Conservation (phyloP, 2,797 vertebrate species). For the Threskiornis aethiopicus region DNA sequence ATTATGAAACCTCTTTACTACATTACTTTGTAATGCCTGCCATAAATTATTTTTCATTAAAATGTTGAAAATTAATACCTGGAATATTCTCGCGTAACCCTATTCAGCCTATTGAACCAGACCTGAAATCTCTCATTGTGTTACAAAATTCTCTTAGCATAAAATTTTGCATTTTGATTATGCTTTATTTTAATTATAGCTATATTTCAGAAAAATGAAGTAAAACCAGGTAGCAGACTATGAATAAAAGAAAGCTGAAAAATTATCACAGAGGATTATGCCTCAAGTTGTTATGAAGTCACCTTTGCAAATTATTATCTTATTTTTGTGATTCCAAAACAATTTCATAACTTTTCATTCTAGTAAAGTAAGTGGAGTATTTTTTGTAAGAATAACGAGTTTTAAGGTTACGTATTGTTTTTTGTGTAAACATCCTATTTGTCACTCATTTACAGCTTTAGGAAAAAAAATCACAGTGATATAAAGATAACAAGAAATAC, state of each 20-base stretch:
- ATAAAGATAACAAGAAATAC: background rate
- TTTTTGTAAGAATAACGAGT: background rate
- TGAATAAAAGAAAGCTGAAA: background rate
- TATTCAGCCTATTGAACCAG: background rate
- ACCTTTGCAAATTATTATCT: background rate
- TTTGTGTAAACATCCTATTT: background rate
- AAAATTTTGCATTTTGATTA: background rate
- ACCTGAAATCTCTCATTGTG: background rate
- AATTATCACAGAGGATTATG: background rate
- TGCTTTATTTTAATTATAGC: background rate
- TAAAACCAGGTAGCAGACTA: background rate
- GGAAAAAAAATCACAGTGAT: background rate
- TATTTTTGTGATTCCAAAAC: background rate
- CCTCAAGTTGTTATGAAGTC: background rate
- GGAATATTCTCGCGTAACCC: background rate
- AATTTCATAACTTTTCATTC: background rate
- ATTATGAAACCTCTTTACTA: background rate
- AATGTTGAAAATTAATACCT: background rate
- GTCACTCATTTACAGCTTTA: background rate
- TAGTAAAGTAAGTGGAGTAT: background rate
- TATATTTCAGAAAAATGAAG: background rate
- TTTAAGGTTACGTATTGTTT: background rate
- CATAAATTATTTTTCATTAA: background rate
- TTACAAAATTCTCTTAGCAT: background rate
- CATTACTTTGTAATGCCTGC: background rate